Base-by-base conservation (phyloP, 2,888 invertebrate genomes). In the Eristalis pertinax region DNA sequence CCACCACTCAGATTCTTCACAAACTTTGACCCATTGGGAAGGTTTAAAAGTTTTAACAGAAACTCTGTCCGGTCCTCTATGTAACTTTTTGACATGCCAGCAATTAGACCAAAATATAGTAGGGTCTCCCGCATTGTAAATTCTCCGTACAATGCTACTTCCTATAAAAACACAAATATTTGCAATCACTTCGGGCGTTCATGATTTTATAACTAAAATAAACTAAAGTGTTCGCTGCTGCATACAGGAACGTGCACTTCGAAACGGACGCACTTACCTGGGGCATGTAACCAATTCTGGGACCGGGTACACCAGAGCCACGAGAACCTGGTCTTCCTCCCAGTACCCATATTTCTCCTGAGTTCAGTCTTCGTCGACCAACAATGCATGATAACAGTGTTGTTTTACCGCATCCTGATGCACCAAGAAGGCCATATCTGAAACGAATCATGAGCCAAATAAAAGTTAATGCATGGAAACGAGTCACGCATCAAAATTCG, bases 371-470 rank as follows among this genome's bases (percentile, higher is more conserved):
- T 89, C 97, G 94, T 89, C 97, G 94, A 1, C 98, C 98, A 2
- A 98, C 96, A 84, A 98, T 96, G 92, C 97, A 97, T 84, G 97
- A 96, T 0, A 98, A 94, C 7, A 98, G 93, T 0, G 98, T 98
- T 0, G 98, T 98, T 93, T 98, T 98, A 0, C 97, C 97, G 92
- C 98, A 98, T 0, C 98, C 98, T 89, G 97, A 97, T 0, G 98
- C 97, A 22, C 98, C 98, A 56, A 98, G 94, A 0, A 98, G 94
- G 88, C 98, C 98, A 91, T 98, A 98, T 91, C 97, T 98, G 93
- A 22, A 60, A 60, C 26, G 26, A 26, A 26, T 43, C 41, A 35
- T 41, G 41, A 24, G 50, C 50, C 29, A 50, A 63, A n/a, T 32
- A 15, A 63, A 62, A n/a, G 19, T 38, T 13, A 38, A 38, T 38